These are phyloP conservation scores for Channa maculata DNA, from an alignment of 2,113 vertebrate genomes.

Conservation along the genomic window DNA sequence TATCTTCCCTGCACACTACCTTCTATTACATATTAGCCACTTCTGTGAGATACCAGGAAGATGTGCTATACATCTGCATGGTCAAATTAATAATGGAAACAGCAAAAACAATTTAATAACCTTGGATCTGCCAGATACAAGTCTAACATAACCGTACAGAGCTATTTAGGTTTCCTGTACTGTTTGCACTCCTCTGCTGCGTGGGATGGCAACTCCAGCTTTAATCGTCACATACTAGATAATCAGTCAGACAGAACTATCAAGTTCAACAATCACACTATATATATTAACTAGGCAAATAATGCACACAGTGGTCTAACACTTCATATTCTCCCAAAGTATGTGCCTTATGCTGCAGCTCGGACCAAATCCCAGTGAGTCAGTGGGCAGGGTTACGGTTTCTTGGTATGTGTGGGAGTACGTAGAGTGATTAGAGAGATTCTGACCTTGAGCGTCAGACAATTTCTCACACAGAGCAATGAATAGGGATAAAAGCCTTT, in stretches of 20 bases:
- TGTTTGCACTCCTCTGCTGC: too few species aligned
- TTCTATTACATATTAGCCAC: too few species aligned
- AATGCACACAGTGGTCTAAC: background rate
- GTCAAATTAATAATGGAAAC: too few species aligned
- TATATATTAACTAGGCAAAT: background rate
- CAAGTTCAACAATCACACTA: background rate
- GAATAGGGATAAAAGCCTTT: slow-evolving; percentile 37
- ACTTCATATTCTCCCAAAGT: background rate
- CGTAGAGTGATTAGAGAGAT: slow-evolving; percentile 63
- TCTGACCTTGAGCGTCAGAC: slow-evolving; percentile 70
- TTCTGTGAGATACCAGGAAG: too few species aligned
- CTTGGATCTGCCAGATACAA: too few species aligned
- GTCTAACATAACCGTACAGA: too few species aligned
- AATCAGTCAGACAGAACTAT: background rate
- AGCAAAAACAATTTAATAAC: too few species aligned
- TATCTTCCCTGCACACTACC: background rate
- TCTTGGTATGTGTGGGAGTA: slow-evolving; percentile 72
- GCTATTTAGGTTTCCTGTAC: too few species aligned
- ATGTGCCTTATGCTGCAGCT: slow-evolving; percentile 47
- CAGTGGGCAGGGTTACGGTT: slow-evolving; percentile 45
- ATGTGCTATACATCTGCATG: too few species aligned
- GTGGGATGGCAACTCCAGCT: too few species aligned
- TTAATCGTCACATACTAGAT: too few species aligned
- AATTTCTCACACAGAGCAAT: slow-evolving; percentile 64
- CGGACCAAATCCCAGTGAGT: slow-evolving; percentile 44